These are phyloP conservation scores for Poeciliopsis occidentalis DNA, from an alignment of 2,113 vertebrate species.

Conservation along the genomic window DNA sequence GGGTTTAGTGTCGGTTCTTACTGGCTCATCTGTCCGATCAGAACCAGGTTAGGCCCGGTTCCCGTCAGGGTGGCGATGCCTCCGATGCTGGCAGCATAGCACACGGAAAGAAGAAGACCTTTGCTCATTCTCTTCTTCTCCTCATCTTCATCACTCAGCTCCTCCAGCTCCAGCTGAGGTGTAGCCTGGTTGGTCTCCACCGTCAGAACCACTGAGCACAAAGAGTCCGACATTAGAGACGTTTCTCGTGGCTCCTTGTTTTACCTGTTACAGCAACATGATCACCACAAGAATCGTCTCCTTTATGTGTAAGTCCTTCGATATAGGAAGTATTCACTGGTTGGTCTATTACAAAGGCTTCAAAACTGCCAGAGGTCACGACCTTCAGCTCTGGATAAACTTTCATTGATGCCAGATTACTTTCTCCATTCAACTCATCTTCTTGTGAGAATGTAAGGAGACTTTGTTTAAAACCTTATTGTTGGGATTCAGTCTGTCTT, in stretches of 20 bases:
- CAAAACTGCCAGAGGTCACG: no score
- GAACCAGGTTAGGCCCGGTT: conserved; percentile 93
- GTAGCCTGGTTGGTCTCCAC: not conserved
- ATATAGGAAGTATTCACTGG: no score
- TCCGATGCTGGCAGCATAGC: conserved; percentile 95
- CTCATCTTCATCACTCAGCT: conserved; percentile 31
- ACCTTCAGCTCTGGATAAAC: no score
- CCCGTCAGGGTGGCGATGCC: conserved; percentile 94
- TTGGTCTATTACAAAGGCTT: no score
- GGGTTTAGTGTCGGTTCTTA: conserved; percentile 70
- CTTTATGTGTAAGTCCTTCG: no score
- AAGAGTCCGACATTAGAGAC: not conserved
- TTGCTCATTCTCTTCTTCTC: conserved; percentile 78
- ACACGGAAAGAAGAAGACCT: conserved; percentile 89
- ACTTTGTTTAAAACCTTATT: no score
- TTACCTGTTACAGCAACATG: not conserved
- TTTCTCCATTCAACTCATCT: no score
- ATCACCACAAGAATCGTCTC: not conserved
- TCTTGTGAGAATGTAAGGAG: no score
- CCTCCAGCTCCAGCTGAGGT: conserved; percentile 44
- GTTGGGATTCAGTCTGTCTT: no score
- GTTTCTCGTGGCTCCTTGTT: not conserved
- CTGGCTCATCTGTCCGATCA: conserved; percentile 92
- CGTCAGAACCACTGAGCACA: not conserved
- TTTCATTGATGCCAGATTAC: no score